Evolutionary conservation across 2,888 invertebrate genomes (phyloP).

Genomic region (Spisula subtruncata): DNA sequence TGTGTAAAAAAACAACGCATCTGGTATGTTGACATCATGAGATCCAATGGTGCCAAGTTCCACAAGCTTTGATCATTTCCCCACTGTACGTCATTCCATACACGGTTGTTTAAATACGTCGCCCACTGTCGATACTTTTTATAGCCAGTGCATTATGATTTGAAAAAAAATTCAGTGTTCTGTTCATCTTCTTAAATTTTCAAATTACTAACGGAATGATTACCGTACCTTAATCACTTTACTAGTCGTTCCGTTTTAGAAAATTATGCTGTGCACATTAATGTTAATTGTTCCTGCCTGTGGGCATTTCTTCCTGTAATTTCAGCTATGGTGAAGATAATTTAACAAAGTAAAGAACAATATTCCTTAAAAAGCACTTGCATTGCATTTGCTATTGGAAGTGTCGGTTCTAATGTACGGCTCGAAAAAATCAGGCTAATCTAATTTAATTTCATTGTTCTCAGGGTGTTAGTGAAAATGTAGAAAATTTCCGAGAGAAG

Average conservation of each 20-base stretch:
- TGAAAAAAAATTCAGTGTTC: no score
- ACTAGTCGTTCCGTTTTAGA: background rate
- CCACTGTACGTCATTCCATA: no score
- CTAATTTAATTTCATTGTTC: constrained; percentile 12
- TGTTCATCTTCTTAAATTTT: no score
- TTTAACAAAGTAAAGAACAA: constrained; percentile 10
- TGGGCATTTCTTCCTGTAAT: constrained; percentile 1
- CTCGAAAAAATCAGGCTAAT: background rate
- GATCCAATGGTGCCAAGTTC: no score
- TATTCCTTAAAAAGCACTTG: constrained; percentile 18
- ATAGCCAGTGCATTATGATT: no score
- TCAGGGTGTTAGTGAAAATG: background rate
- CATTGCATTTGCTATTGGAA: background rate
- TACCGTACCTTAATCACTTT: constrained; percentile 1
- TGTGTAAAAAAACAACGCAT: no score
- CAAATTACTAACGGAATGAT: background rate
- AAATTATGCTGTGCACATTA: background rate
- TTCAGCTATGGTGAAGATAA: constrained; percentile 4
- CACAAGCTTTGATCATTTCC: no score
- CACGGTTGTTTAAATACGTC: no score
- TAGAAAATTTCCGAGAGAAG: no score
- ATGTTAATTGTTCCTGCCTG: constrained; percentile 19
- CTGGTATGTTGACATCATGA: no score
- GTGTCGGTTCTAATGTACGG: background rate
- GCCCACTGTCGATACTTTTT: no score